Conservation (phyloP, 2,888 invertebrate species). For the Nomada fucata region DNA sequence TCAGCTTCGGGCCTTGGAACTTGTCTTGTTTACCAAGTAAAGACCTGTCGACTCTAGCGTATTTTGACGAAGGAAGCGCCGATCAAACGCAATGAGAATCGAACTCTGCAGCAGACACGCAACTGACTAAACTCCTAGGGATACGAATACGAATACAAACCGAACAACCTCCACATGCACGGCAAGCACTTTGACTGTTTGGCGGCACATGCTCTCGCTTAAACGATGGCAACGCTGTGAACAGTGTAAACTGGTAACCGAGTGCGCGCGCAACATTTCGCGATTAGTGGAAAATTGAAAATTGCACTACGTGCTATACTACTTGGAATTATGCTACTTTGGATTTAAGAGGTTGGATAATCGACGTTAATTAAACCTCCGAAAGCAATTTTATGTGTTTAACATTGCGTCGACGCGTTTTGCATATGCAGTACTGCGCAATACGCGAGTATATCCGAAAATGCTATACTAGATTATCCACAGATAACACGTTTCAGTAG, state of each 20-base stretch:
- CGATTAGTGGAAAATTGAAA: constrained; percentile 31
- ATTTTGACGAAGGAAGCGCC: constrained; percentile 31
- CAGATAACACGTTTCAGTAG: background rate
- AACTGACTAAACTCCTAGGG: background rate
- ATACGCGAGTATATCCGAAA: background rate
- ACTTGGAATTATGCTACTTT: background rate
- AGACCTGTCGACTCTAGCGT: constrained; percentile 18
- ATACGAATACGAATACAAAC: constrained; percentile 8
- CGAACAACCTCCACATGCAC: constrained; percentile 20
- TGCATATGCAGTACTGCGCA: background rate
- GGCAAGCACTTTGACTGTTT: constrained; percentile 43
- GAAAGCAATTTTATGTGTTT: too few species aligned
- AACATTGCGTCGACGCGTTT: background rate
- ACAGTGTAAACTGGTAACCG: constrained; percentile 15
- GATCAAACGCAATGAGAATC: constrained; percentile 1
- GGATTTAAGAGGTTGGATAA: background rate
- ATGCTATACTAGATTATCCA: too few species aligned
- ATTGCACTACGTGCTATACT: background rate
- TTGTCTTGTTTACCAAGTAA: constrained; percentile 66
- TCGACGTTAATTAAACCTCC: background rate
- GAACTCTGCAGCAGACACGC: constrained; percentile 8
- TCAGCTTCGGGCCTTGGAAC: constrained; percentile 73
- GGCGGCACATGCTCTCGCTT: constrained; percentile 35
- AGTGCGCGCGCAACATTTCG: constrained; percentile 49
- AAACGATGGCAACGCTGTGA: constrained; percentile 31